Percentiles rank a stretch among this genome's conserved stretches.
Conservation (phyloP, 2,888 invertebrate genomes). For the Prenolepis imparis region DNA sequence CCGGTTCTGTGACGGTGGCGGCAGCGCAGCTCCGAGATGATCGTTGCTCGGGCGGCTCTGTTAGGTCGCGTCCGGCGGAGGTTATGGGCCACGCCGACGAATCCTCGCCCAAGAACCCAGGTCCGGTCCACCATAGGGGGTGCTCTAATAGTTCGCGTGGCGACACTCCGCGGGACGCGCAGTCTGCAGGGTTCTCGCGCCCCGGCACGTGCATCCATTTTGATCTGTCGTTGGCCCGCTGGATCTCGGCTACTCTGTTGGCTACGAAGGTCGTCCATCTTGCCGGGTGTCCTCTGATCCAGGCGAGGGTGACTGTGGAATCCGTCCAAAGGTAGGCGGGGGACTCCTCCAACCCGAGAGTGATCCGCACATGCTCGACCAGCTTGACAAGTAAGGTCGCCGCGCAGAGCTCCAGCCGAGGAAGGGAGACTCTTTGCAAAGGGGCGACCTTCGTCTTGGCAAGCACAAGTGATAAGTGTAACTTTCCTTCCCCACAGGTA, state of each 20-base stretch:
- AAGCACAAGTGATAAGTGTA: accelerated
- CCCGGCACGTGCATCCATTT: not conserved
- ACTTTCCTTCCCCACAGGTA: too few species aligned
- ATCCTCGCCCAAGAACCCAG: not conserved
- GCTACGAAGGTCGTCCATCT: not conserved
- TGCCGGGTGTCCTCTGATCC: not conserved
- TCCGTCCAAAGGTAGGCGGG: not conserved
- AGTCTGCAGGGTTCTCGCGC: not conserved
- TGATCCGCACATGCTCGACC: not conserved
- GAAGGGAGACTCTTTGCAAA: not conserved
- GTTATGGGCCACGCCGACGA: too few species aligned
- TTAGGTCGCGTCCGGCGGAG: too few species aligned
- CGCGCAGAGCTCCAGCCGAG: not conserved
- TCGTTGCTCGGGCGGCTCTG: not conserved
- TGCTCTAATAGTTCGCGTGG: accelerated
- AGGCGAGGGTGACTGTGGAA: not conserved
- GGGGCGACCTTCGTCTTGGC: not conserved
- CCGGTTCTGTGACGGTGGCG: too few species aligned
- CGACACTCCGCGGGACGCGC: not conserved
- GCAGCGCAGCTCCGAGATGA: not conserved
- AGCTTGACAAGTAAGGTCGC: not conserved
- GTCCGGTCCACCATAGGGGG: not conserved
- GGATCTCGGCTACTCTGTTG: not conserved
- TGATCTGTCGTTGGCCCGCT: not conserved
- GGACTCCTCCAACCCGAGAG: accelerated